Percentiles rank a stretch among this genome's conserved stretches.
These are phyloP conservation scores for Ophioninae sp. DNA, from an alignment of 2,888 invertebrate species.

Conservation along the genomic window DNA sequence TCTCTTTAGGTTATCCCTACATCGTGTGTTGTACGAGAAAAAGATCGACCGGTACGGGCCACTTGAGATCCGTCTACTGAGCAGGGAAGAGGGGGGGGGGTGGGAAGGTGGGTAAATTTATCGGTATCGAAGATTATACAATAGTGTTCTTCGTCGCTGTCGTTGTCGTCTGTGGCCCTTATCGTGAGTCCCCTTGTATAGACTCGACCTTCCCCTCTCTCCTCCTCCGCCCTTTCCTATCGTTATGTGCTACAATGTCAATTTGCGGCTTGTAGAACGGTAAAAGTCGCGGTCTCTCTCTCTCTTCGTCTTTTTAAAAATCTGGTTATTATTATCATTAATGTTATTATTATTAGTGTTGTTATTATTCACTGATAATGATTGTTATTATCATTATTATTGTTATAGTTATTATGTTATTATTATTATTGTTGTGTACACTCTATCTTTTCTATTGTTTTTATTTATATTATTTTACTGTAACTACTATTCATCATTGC, in stretches of 20 bases:
- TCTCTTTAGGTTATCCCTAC: conserved; percentile 43
- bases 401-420: too few relatives aligned
- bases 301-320: too few relatives aligned
- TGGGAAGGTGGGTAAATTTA: conserved; percentile 42
- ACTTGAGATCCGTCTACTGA: conserved; percentile 24
- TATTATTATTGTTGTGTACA: too few relatives aligned
- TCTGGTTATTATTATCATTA: too few relatives aligned
- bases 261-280: conserved; percentile 61
- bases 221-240: conserved; percentile 21
- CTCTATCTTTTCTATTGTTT: too few relatives aligned
- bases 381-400: too few relatives aligned
- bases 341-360: too few relatives aligned
- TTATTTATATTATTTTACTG: too few relatives aligned
- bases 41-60: conserved; percentile 35
- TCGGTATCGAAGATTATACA: conserved; percentile 63
- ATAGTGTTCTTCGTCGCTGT: conserved; percentile 54
- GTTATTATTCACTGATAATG: too few relatives aligned
- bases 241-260: conserved; percentile 55
- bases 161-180: conserved; percentile 45
- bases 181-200: conserved; percentile 36
- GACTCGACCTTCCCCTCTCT: conserved; percentile 17
- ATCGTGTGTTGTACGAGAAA: conserved; percentile 30
- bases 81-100: conserved; percentile 1
- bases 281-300: conserved; percentile 35
- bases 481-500: too few relatives aligned